A percentile compares a stretch with the other conserved stretches of the same genome.
phyloP scores from a whole-genome alignment of 1,140 invertebrate species.

The Drosophila seguyi region DNA sequence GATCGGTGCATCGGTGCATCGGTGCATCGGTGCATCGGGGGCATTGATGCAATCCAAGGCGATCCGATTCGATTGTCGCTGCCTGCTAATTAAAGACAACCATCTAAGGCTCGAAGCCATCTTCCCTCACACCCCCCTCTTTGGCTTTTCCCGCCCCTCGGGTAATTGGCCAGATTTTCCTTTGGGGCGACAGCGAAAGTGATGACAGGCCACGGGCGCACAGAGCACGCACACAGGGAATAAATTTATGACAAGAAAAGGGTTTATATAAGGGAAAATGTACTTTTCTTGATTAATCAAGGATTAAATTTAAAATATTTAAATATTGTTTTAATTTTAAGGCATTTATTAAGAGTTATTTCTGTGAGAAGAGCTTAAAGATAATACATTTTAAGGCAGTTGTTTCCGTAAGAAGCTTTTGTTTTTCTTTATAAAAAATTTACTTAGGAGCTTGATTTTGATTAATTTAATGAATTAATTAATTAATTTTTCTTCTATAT shows the following conservation, averaged over 20 bases:
- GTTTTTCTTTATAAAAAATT: no score
- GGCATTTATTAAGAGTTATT: neutral
- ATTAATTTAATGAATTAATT: no score
- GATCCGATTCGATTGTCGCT: slow-evolving; percentile 36
- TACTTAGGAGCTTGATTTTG: no score
- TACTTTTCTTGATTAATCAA: neutral
- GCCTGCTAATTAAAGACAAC: slow-evolving; percentile 75
- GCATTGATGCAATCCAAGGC: slow-evolving; percentile 1
- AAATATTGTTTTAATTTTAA: neutral
- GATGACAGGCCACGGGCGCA: slow-evolving; percentile 37
- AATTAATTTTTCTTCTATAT: no score
- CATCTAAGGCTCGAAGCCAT: slow-evolving; percentile 58
- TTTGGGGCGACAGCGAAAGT: slow-evolving; percentile 65
- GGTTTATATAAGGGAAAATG: neutral
- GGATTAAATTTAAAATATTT: neutral
- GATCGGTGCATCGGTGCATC: neutral
- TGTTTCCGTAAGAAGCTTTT: neutral
- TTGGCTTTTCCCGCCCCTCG: slow-evolving; percentile 4
- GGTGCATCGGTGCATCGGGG: slow-evolving; percentile 8
- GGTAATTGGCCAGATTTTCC: slow-evolving; percentile 70
- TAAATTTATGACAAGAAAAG: neutral
- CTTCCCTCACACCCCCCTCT: no score
- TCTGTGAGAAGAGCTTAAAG: neutral
- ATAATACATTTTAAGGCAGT: neutral
- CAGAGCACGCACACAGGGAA: neutral